Conservation (phyloP, 2,797 vertebrate species). For the Sebastes dallii region DNA sequence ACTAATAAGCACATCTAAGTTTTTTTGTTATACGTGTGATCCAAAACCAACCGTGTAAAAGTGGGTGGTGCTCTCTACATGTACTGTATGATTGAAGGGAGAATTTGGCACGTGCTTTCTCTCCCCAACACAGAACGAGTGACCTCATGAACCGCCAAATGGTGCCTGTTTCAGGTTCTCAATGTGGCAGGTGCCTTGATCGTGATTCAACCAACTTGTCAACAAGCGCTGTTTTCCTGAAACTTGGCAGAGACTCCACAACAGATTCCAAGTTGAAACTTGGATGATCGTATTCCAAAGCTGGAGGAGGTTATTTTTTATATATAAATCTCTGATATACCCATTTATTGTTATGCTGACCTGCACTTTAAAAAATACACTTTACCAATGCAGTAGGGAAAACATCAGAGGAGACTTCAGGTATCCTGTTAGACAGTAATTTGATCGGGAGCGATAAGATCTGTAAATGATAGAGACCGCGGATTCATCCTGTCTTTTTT, state of each 20-base stretch:
- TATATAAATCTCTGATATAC: neutral
- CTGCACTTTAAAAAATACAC: conserved; percentile 23
- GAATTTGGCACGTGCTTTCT: conserved; percentile 70
- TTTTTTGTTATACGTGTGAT: conserved; percentile 41
- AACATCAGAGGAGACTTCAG: conserved; percentile 46
- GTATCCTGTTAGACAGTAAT: conserved; percentile 52
- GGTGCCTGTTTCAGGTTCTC: conserved; percentile 83
- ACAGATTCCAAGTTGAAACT: conserved; percentile 80
- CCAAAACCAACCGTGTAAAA: conserved; percentile 41
- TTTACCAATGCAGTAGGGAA: conserved; percentile 13
- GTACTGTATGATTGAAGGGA: conserved; percentile 72
- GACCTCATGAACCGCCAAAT: conserved; percentile 83
- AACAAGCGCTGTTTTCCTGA: conserved; percentile 80
- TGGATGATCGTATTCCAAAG: conserved; percentile 68
- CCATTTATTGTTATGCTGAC: conserved; percentile 46
- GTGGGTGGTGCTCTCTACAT: conserved; percentile 47
- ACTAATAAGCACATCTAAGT: conserved; percentile 43
- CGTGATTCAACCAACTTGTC: conserved; percentile 82
- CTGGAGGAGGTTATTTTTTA: conserved; percentile 36
- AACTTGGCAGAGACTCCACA: conserved; percentile 79
- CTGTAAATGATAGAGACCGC: conserved; percentile 46
- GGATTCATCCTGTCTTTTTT: conserved; percentile 65
- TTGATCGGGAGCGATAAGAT: conserved; percentile 62
- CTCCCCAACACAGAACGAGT: conserved; percentile 67
- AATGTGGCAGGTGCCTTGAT: conserved; percentile 84